These are phyloP conservation scores for Oryzias woworae DNA, from an alignment of 2,113 vertebrate genomes.

Conservation along the genomic window DNA sequence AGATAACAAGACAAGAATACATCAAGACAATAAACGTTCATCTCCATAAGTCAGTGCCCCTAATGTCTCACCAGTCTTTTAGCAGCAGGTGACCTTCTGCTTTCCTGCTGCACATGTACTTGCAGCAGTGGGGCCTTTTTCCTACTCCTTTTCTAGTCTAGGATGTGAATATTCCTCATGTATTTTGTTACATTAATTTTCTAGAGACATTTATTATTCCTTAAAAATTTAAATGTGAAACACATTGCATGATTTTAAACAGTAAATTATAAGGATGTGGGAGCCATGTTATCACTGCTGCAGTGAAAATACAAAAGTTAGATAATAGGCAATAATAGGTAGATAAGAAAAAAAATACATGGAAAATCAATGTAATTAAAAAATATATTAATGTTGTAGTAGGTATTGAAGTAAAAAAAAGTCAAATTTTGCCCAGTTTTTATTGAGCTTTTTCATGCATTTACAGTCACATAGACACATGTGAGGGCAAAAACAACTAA, in stretches of 20 bases:
- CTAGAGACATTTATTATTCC: neutral
- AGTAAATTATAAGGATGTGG: neutral
- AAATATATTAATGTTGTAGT: neutral
- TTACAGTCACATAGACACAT: no score
- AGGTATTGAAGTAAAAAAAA: conserved; percentile 1
- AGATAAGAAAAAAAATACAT: neutral
- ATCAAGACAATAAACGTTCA: conserved; percentile 10
- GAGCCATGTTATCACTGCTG: neutral
- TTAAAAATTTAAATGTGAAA: neutral
- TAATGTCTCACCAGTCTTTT: conserved; percentile 8
- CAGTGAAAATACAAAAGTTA: neutral
- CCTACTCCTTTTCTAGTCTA: neutral
- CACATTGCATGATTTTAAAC: neutral
- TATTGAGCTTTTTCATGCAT: no score
- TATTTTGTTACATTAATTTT: no score
- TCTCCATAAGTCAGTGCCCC: conserved; percentile 19
- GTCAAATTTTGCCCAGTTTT: no score
- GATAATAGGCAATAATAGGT: neutral
- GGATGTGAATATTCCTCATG: neutral
- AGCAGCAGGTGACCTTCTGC: conserved; percentile 35
- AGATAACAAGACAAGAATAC: conserved; percentile 10
- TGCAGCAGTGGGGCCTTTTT: conserved; percentile 5
- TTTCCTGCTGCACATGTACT: conserved; percentile 22
- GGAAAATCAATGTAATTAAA: neutral
- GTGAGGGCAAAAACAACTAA: no score